Conservation (phyloP, 2,797 vertebrate species). For the Anguilla marmorata region DNA sequence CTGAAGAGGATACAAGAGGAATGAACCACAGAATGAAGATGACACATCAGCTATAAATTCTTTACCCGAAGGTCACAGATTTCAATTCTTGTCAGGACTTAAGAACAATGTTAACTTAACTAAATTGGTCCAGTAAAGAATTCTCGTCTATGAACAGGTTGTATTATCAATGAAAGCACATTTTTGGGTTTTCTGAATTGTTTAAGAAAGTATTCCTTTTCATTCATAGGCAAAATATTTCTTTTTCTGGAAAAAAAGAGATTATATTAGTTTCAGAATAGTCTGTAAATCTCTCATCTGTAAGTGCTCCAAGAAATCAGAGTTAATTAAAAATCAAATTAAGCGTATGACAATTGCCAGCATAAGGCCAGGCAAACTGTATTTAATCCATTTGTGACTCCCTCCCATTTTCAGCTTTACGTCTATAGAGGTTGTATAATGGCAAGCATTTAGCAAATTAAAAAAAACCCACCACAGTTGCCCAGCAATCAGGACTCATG, state of each 20-base stretch:
- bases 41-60: not conserved
- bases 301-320: constrained; percentile 61
- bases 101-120: not conserved
- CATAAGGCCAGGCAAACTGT: constrained; percentile 54
- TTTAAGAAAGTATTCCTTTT: not conserved
- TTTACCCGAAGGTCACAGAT: not conserved
- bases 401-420: constrained; percentile 45
- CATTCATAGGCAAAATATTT: not conserved
- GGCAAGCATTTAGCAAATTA: constrained; percentile 61
- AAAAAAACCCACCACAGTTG: constrained; percentile 60
- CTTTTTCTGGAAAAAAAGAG: constrained; percentile 47
- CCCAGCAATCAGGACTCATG: constrained; percentile 61
- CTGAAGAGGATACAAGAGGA: not conserved
- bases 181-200: not conserved
- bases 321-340: constrained; percentile 73
- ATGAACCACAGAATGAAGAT: not conserved
- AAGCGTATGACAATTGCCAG: constrained; percentile 66
- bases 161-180: not conserved
- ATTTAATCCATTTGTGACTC: constrained; percentile 55
- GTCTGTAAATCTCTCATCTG: constrained; percentile 47
- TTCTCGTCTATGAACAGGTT: not conserved
- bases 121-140: not conserved
- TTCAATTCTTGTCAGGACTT: not conserved
- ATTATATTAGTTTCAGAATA: constrained; percentile 45
- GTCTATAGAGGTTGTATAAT: constrained; percentile 54